Conservation (phyloP, 2,888 invertebrate species). For the Laothoe populi region DNA sequence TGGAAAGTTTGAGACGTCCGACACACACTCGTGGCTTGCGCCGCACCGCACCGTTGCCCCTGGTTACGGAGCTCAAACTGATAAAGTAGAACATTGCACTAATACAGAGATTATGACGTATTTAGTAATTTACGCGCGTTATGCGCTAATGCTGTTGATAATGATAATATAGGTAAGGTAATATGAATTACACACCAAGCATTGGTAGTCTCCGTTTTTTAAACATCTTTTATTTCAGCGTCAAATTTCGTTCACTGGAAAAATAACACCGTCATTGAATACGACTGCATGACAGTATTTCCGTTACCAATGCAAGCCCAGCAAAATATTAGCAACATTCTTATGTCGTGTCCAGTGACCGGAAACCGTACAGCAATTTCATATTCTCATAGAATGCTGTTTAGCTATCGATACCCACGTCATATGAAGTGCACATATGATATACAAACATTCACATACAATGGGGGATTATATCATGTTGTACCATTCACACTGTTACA, state of each 20-base stretch:
- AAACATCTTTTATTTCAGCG: background rate
- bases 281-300: slow-evolving; percentile 7
- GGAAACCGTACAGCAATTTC: slow-evolving; percentile 17
- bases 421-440: slow-evolving; percentile 1
- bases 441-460: background rate
- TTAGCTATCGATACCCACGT: slow-evolving; percentile 1
- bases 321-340: slow-evolving; percentile 20
- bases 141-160: slow-evolving; percentile 34
- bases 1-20: background rate
- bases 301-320: slow-evolving; percentile 11
- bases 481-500: background rate
- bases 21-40: slow-evolving; percentile 29
- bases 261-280: slow-evolving; percentile 1
- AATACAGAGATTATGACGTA: slow-evolving; percentile 49
- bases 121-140: slow-evolving; percentile 42
- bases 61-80: slow-evolving; percentile 54
- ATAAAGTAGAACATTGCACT: slow-evolving; percentile 48
- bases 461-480: background rate
- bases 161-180: slow-evolving; percentile 20
- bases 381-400: slow-evolving; percentile 22
- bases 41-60: slow-evolving; percentile 40
- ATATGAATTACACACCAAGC: background rate
- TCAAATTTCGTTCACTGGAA: background rate
- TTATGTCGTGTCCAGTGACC: slow-evolving; percentile 20
- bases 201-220: background rate